Percentiles rank a stretch among this genome's conserved stretches.
These are phyloP conservation scores for Euclidia mi DNA, from an alignment of 2,888 invertebrate species.

Conservation along the genomic window DNA sequence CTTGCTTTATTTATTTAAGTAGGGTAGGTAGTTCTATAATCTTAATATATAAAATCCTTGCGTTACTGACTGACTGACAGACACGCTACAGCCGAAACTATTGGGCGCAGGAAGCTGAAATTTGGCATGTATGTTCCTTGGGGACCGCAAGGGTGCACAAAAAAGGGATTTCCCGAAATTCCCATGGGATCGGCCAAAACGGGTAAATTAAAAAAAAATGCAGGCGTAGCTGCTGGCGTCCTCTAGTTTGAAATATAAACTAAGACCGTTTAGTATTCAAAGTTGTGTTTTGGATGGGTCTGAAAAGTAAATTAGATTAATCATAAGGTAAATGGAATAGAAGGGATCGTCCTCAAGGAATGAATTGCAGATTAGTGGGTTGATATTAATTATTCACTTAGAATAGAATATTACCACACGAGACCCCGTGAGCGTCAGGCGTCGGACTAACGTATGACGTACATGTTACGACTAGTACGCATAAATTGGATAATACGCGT, in stretches of 20 bases:
- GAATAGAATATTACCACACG: slow-evolving; percentile 3
- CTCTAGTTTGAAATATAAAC: background rate
- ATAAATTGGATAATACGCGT: background rate
- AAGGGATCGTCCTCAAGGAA: slow-evolving; percentile 8
- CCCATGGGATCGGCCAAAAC: no score
- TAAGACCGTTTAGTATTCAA: background rate
- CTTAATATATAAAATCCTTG: no score
- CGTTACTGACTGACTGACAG: no score
- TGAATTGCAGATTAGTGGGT: slow-evolving; percentile 6
- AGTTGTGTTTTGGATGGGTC: background rate
- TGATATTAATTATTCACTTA: slow-evolving; percentile 9
- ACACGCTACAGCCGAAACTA: no score
- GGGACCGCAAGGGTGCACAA: no score
- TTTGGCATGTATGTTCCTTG: no score
- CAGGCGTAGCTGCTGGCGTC: no score
- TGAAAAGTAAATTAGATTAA: slow-evolving; percentile 9
- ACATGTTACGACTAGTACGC: background rate
- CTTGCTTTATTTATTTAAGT: slow-evolving; percentile 21
- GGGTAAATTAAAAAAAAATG: no score
- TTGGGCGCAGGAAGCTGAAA: no score
- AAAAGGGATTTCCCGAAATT: no score
- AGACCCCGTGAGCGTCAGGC: background rate
- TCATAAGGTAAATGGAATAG: slow-evolving; percentile 9
- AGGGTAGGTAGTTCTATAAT: slow-evolving; percentile 15
- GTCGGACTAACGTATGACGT: background rate